Percentiles rank a stretch among this genome's conserved stretches.
phyloP scores from a whole-genome alignment of 1,140 invertebrate genomes.

The Hesperophylax magnus region DNA sequence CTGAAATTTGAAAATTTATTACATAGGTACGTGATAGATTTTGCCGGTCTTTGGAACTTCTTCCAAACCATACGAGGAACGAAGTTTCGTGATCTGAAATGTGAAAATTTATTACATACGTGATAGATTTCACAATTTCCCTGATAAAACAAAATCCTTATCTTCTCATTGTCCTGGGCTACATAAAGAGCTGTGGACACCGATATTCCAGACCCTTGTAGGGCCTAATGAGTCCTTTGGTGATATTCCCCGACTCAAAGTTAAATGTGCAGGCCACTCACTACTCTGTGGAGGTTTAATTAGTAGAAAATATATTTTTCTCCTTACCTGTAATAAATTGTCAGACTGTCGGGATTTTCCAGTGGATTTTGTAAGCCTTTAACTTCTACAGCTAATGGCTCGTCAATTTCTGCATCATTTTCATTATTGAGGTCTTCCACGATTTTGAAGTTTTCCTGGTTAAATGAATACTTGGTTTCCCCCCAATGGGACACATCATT shows the following conservation, averaged over 20 bases:
- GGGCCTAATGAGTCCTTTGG: too few species aligned
- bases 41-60: conserved; percentile 72
- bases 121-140: too few species aligned
- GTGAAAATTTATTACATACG: conserved; percentile 1
- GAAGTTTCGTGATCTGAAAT: conserved; percentile 66
- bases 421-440: conserved; percentile 66
- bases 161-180: too few species aligned
- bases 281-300: too few species aligned
- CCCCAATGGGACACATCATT: conserved; percentile 71
- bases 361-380: conserved; percentile 66
- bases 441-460: conserved; percentile 71
- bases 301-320: too few species aligned
- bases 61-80: conserved; percentile 69
- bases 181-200: too few species aligned
- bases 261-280: too few species aligned
- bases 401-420: conserved; percentile 67
- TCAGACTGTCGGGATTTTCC: conserved; percentile 66
- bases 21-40: too few species aligned
- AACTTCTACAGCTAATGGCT: conserved; percentile 62
- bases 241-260: too few species aligned
- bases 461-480: conserved; percentile 68
- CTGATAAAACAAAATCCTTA: too few species aligned
- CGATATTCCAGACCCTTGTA: too few species aligned
- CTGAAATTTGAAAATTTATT: conserved; percentile 54
- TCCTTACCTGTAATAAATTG: conserved; percentile 67